Evolutionary conservation across 1,140 invertebrate genomes (phyloP), one percentile per base, ranked within the genome.

Genomic region (Drosophila kanapiae): DNA sequence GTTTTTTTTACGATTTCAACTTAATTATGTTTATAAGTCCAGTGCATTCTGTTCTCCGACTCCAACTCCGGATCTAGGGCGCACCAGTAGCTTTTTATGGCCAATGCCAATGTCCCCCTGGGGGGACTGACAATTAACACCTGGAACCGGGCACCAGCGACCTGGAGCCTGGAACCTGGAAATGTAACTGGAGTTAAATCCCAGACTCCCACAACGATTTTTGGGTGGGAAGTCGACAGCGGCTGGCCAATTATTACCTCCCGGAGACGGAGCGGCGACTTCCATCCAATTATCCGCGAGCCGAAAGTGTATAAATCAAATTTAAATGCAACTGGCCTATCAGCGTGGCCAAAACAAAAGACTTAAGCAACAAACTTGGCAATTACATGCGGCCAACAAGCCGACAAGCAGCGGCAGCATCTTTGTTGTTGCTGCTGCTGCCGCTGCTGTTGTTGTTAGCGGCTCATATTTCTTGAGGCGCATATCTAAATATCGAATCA

Each of bases 351-450:
- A 68, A 80, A 91, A 91, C 90, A 90, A 91, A 91, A 91, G 88
- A 91, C 88, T 91, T 85, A 91, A 90, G 88, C 84, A 75, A 90
- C 88, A 90, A 91, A 91, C 88, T 91, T 84, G 80, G 85, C 84
- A 84, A 91, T 83, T 91, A 90, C 87, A 86, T 77, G 70, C 80
- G 67, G 71, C 71, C 78, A 84, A 72, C 62, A 53, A 67, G 72
- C 62, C 53, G 51, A 42, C 48, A 49, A 48, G 70, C 70, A 43
- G 72, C 77, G 81, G 81, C 84, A 80, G 75, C 85, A 80, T 75
- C 78, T 82, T 88, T 82, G 75, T 68, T 90, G 83, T 64, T 70
- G 65, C 47, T 56, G 54, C 40, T 47, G n/a, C n/a, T n/a, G n/a
- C n/a, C n/a, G n/a, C n/a, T n/a, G 58, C 49, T 65, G 76, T 57